Percentiles rank a stretch among this genome's conserved stretches.
phyloP scores from a whole-genome alignment of 2,888 invertebrate species.

The Mechanitis mazaeus region DNA sequence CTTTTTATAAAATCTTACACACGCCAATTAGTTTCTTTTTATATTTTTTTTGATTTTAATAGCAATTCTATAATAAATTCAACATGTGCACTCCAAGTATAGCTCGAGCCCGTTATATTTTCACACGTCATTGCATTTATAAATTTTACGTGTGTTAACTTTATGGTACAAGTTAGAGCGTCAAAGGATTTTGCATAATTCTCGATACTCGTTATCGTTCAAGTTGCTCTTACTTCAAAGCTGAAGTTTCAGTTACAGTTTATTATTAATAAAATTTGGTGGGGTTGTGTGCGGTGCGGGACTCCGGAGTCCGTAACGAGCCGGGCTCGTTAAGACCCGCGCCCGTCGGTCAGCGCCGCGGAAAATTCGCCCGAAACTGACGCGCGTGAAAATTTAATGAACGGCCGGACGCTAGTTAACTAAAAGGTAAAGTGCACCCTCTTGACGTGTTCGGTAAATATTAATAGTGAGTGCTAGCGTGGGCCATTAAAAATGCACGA shows the following conservation, averaged over 20 bases:
- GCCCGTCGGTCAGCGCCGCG: slow-evolving; percentile 70
- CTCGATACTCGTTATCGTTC: slow-evolving; percentile 72
- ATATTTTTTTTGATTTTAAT: no score
- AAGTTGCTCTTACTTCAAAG: slow-evolving; percentile 72
- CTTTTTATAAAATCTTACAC: neutral
- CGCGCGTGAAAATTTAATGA: slow-evolving; percentile 78
- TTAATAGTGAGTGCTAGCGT: slow-evolving; percentile 75
- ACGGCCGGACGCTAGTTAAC: slow-evolving; percentile 77
- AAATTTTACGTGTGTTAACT: slow-evolving; percentile 32
- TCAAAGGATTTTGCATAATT: slow-evolving; percentile 74
- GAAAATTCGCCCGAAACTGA: slow-evolving; percentile 76
- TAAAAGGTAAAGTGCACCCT: slow-evolving; percentile 78
- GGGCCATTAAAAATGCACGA: slow-evolving; percentile 75
- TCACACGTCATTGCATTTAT: slow-evolving; percentile 19
- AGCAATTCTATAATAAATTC: no score
- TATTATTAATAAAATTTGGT: slow-evolving; percentile 76
- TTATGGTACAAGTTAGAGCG: slow-evolving; percentile 53
- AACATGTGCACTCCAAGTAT: no score
- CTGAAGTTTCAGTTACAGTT: slow-evolving; percentile 72
- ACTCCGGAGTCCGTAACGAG: slow-evolving; percentile 50
- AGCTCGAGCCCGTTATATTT: slow-evolving; percentile 4
- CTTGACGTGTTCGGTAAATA: slow-evolving; percentile 77
- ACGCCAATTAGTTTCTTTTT: neutral
- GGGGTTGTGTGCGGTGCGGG: slow-evolving; percentile 36
- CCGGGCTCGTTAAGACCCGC: slow-evolving; percentile 38